Conservation (phyloP, 2,888 invertebrate genomes). For the Synergus itoensis region DNA sequence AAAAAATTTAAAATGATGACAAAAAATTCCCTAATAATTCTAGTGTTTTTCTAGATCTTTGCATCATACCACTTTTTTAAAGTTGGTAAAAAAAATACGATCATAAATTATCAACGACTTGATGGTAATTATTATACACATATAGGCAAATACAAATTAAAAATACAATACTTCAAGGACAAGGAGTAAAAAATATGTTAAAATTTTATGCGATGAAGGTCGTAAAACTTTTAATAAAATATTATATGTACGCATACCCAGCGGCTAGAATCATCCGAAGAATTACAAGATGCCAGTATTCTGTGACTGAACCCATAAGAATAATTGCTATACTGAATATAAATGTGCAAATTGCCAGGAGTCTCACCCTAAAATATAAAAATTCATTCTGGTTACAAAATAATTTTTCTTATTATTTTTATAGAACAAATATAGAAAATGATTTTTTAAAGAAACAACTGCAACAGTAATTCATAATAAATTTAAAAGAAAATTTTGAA, state of each 20-base stretch:
- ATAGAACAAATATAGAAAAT: no score
- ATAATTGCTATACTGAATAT: constrained; percentile 91
- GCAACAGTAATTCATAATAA: no score
- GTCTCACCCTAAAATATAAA: constrained; percentile 81
- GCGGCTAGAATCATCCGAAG: constrained; percentile 92
- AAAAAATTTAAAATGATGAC: no score
- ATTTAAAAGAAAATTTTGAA: neutral
- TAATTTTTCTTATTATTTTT: neutral
- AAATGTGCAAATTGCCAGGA: constrained; percentile 88
- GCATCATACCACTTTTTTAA: no score
- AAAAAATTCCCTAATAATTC: no score
- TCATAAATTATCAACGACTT: neutral
- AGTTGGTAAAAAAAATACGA: constrained; percentile 6
- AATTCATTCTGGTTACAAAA: neutral
- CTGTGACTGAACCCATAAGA: constrained; percentile 89
- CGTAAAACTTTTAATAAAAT: neutral
- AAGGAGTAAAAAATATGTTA: constrained; percentile 18
- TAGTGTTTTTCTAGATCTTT: no score
- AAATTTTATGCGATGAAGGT: neutral
- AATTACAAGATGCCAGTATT: constrained; percentile 94
- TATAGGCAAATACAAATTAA: neutral
- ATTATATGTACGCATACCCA: constrained; percentile 79
- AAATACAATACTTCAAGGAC: constrained; percentile 12
- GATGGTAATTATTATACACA: neutral
- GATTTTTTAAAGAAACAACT: no score